phyloP scores from a whole-genome alignment of 2,888 invertebrate species.

The Timema cristinae region DNA sequence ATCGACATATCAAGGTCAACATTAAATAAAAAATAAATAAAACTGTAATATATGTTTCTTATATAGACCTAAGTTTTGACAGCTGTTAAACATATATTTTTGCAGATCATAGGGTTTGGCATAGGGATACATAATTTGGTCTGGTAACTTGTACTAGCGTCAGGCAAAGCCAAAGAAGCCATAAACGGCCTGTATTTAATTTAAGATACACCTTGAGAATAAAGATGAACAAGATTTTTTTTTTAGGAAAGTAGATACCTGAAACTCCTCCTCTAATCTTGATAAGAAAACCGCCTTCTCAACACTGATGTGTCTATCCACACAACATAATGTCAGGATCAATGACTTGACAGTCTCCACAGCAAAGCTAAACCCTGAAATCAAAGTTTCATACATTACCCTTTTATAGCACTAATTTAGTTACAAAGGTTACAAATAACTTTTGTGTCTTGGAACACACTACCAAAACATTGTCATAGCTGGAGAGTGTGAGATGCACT shows the following conservation, averaged over 20 bases:
- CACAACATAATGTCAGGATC: slow-evolving; percentile 77
- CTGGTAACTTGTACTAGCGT: background rate
- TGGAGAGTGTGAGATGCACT: too few species aligned
- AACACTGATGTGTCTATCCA: slow-evolving; percentile 70
- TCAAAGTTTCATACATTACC: too few species aligned
- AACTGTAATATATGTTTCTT: too few species aligned
- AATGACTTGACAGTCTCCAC: slow-evolving; percentile 89
- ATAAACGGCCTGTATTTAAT: background rate
- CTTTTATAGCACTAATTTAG: too few species aligned
- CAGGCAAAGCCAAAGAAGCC: background rate
- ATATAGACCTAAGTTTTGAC: too few species aligned
- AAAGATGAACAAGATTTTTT: background rate
- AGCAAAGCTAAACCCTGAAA: slow-evolving; percentile 75
- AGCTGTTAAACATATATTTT: too few species aligned
- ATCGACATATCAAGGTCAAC: too few species aligned
- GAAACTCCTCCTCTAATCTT: slow-evolving; percentile 88
- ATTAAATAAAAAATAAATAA: too few species aligned
- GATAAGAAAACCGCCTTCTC: slow-evolving; percentile 80
- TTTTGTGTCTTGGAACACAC: too few species aligned
- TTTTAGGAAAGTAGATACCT: slow-evolving; percentile 52
- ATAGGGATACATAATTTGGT: background rate
- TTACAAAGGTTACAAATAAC: too few species aligned
- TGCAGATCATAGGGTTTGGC: background rate
- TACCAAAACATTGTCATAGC: too few species aligned
- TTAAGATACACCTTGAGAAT: background rate